A percentile compares a stretch with the other conserved stretches of the same genome.
These are phyloP conservation scores for Barbus barbus DNA, from an alignment of 2,113 vertebrate genomes.

Conservation along the genomic window DNA sequence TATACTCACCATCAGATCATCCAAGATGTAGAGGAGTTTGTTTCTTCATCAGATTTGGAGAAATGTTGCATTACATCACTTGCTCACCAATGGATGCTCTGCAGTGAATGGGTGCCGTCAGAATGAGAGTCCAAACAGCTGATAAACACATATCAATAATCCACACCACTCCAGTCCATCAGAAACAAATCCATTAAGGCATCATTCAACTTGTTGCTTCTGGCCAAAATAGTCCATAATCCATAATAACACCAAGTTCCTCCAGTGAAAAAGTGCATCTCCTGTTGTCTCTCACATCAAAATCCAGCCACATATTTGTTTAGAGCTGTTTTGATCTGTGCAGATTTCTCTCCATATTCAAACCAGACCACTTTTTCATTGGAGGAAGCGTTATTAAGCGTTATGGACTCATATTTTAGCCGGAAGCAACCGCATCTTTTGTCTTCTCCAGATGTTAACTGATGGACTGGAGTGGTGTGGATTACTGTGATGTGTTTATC, in stretches of 20 bases:
- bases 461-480: not conserved
- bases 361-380: no score
- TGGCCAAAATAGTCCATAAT: no score
- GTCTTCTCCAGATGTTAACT: not conserved
- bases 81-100: not conserved
- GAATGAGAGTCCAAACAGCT: not conserved
- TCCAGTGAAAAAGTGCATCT: no score
- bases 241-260: no score
- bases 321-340: no score
- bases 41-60: not conserved
- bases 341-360: no score
- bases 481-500: not conserved
- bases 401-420: not conserved
- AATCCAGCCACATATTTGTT: no score
- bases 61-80: not conserved
- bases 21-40: not conserved
- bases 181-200: no score
- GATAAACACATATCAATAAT: not conserved
- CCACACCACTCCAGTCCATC: not conserved
- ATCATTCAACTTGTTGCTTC: no score
- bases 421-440: rapidly evolving
- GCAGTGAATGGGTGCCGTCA: not conserved
- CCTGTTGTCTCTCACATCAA: no score
- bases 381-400: no score
- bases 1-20: not conserved